A percentile compares a stretch with the other conserved stretches of the same genome.
phyloP scores from a whole-genome alignment of 64 coral and sea anemone species.

The Pachyseris speciosa region DNA sequence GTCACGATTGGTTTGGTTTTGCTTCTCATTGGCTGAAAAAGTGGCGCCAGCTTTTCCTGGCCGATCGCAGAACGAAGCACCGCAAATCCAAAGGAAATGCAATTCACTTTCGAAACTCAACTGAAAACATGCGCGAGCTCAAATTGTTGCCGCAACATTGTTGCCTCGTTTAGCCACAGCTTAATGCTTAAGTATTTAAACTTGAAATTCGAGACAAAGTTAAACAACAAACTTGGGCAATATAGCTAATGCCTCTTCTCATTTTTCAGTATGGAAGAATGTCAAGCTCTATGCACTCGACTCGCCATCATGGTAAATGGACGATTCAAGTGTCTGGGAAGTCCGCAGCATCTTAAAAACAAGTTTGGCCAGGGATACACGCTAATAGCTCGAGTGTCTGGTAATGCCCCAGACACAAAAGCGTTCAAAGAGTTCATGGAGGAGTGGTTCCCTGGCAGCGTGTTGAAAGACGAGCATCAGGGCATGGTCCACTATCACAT shows the following conservation, averaged over 20 bases:
- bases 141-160: too few relatives aligned
- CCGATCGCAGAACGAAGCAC: too few relatives aligned
- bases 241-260: not conserved
- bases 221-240: not conserved
- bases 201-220: too few relatives aligned
- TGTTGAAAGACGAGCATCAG: conserved; percentile 90
- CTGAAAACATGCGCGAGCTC: too few relatives aligned
- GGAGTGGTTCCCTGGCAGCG: conserved; percentile 80
- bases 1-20: too few relatives aligned
- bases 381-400: conserved; percentile 63
- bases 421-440: conserved; percentile 86
- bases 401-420: conserved; percentile 23
- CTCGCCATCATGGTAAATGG: conserved; percentile 98
- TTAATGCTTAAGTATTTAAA: too few relatives aligned
- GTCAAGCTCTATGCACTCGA: conserved; percentile 91
- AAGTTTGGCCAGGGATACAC: conserved; percentile 97
- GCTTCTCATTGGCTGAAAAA: too few relatives aligned
- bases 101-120: too few relatives aligned
- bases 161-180: too few relatives aligned
- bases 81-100: too few relatives aligned
- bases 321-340: conserved; percentile 91
- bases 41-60: too few relatives aligned
- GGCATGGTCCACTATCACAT: conserved; percentile 97
- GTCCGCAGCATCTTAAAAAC: conserved; percentile 91
- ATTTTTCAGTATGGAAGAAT: conserved; percentile 86